A percentile compares a stretch with the other conserved stretches of the same genome.
phyloP scores from a whole-genome alignment of 2,888 invertebrate species.

The Tenthredo scrophulariae region DNA sequence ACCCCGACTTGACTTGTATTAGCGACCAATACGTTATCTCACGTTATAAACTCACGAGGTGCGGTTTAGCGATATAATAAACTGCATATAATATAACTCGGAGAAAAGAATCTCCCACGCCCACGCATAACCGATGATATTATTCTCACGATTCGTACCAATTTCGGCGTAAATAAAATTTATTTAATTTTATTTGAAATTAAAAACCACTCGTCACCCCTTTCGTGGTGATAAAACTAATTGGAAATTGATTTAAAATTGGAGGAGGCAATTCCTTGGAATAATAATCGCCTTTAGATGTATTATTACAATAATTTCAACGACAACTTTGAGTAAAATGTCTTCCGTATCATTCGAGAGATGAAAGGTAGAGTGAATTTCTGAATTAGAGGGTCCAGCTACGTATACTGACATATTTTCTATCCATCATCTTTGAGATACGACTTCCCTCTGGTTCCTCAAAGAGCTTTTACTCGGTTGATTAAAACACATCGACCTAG shows the following conservation, averaged over 20 bases:
- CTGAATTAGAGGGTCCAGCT: not conserved
- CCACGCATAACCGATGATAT: not conserved
- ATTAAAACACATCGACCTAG: not conserved
- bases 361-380: slow-evolving; percentile 6
- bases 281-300: not conserved
- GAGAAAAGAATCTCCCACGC: not conserved
- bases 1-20: slow-evolving; percentile 44
- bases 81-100: not conserved
- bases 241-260: not conserved
- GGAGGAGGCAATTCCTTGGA: not conserved
- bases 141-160: not conserved
- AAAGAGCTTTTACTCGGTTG: slow-evolving; percentile 32
- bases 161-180: not conserved
- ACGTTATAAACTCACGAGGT: slow-evolving; percentile 44
- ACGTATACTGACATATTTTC: not conserved
- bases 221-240: not conserved
- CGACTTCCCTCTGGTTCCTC: not conserved
- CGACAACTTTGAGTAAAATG: not conserved
- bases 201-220: not conserved
- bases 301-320: not conserved
- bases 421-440: slow-evolving; percentile 14
- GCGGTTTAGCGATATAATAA: slow-evolving; percentile 7
- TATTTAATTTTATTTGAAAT: not conserved
- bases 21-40: slow-evolving; percentile 49
- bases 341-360: not conserved